Percentiles rank a stretch among this genome's conserved stretches.
Evolutionary conservation across 2,113 vertebrate species (phyloP).

Genomic region (Macquaria australasica): DNA sequence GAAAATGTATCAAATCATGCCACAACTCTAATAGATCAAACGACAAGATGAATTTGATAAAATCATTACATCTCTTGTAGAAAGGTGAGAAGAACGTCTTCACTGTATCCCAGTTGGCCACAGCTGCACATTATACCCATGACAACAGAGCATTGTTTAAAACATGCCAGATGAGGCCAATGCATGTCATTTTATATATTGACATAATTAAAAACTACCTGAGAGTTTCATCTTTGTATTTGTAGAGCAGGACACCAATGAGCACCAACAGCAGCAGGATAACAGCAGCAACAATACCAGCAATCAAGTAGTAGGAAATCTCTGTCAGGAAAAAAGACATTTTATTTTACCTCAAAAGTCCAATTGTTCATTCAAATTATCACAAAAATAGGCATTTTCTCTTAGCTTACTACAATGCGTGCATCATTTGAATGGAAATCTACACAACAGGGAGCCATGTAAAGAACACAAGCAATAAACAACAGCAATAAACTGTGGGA

Average conservation of each 20-base stretch:
- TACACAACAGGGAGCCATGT: not conserved
- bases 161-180: not conserved
- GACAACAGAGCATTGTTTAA: conserved; percentile 6
- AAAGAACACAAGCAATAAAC: no score
- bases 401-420: not conserved
- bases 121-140: not conserved
- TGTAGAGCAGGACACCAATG: not conserved
- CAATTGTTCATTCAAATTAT: not conserved
- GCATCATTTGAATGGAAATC: not conserved
- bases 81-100: not conserved
- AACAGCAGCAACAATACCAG: accelerated
- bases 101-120: accelerated
- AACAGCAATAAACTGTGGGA: no score
- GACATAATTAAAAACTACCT: not conserved
- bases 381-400: not conserved
- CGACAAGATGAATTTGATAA: not conserved
- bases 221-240: accelerated
- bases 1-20: no score
- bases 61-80: not conserved
- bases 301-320: accelerated
- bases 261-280: accelerated
- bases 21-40: no score
- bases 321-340: not conserved
- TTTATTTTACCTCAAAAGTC: not conserved
- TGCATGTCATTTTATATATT: not conserved